Conservation (phyloP, 2,113 vertebrate species). For the Epinephelus fuscoguttatus region DNA sequence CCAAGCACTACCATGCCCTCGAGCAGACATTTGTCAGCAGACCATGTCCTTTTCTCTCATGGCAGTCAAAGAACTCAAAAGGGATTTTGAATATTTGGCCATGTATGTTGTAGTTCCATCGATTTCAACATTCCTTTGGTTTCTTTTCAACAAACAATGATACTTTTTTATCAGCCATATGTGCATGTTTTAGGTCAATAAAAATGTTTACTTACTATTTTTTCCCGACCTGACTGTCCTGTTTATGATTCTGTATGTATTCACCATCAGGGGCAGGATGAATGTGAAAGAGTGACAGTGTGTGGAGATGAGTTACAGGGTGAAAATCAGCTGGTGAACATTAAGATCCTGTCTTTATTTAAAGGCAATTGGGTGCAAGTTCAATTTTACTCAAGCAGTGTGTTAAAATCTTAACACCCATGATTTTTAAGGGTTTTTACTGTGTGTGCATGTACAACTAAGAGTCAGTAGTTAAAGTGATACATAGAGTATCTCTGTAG, state of each 20-base stretch:
- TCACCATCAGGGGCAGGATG: no score
- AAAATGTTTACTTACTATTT: conserved; percentile 80
- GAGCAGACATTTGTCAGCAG: conserved; percentile 26
- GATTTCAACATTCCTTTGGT: conserved; percentile 75
- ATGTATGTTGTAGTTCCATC: conserved; percentile 69
- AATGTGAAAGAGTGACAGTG: no score
- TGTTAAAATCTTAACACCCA: not conserved
- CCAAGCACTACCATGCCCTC: conserved; percentile 69
- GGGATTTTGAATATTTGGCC: conserved; percentile 69
- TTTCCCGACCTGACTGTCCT: conserved; percentile 61
- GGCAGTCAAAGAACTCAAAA: conserved; percentile 60
- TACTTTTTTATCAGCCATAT: conserved; percentile 75
- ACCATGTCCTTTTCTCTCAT: conserved; percentile 4
- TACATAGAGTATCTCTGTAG: no score
- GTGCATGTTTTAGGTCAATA: conserved; percentile 85
- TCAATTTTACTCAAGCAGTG: not conserved
- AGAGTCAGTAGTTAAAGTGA: not conserved
- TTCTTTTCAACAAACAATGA: conserved; percentile 66
- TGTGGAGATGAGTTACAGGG: no score
- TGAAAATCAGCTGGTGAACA: not conserved
- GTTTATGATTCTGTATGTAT: conserved; percentile 44
- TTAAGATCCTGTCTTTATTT: not conserved
- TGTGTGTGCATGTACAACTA: not conserved
- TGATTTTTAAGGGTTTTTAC: not conserved
- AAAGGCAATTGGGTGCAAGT: not conserved